These are phyloP conservation scores for Lycia hirtaria DNA, from an alignment of 2,888 invertebrate genomes.

Conservation along the genomic window DNA sequence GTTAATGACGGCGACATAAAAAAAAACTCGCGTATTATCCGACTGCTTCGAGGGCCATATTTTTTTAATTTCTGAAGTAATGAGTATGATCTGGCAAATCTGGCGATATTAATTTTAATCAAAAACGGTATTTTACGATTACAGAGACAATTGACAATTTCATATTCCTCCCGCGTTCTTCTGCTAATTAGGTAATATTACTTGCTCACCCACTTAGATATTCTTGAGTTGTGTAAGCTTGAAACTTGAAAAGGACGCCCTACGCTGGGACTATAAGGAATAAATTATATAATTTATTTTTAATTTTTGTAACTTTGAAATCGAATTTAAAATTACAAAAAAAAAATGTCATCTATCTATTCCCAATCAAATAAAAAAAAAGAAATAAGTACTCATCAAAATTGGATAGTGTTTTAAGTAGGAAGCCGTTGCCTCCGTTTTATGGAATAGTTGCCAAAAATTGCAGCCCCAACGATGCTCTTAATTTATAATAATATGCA, in stretches of 20 bases:
- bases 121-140: constrained; percentile 13
- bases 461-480: too few species aligned
- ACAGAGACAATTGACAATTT: neutral
- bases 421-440: too few species aligned
- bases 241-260: neutral
- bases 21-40: constrained; percentile 23
- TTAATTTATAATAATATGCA: too few species aligned
- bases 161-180: neutral
- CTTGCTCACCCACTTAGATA: neutral
- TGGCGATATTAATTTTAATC: constrained; percentile 16
- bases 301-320: too few species aligned
- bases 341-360: too few species aligned
- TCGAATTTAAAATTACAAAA: too few species aligned
- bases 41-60: constrained; percentile 15
- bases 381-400: too few species aligned
- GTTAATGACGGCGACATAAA: constrained; percentile 37
- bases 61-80: constrained; percentile 14
- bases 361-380: too few species aligned
- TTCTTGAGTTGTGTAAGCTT: neutral
- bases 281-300: too few species aligned
- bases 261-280: too few species aligned
- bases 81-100: constrained; percentile 10
- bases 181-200: neutral
- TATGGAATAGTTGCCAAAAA: too few species aligned
- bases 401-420: too few species aligned